Percentiles rank a stretch among this genome's conserved stretches.
Evolutionary conservation across 2,113 vertebrate species (phyloP).

Genomic region (Phocoena phocoena): DNA sequence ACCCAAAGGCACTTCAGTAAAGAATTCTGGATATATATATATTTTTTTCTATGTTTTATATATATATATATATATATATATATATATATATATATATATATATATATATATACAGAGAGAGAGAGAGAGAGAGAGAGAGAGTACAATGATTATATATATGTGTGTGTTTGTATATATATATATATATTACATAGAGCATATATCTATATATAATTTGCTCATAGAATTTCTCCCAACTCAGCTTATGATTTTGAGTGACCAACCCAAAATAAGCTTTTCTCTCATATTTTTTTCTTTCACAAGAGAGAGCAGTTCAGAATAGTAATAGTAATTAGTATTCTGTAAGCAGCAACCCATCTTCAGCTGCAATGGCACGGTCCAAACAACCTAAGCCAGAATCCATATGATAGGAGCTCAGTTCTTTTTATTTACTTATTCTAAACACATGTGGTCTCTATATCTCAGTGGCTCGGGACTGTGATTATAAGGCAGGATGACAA

Average conservation of each 20-base stretch:
- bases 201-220: neutral
- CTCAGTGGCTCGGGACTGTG: slow-evolving; percentile 5
- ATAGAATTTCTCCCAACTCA: slow-evolving; percentile 41
- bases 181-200: neutral
- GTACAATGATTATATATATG: neutral
- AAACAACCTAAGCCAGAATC: slow-evolving; percentile 65
- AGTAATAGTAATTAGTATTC: slow-evolving; percentile 71
- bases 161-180: neutral
- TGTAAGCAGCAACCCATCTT: slow-evolving; percentile 44
- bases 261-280: slow-evolving; percentile 62
- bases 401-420: slow-evolving; percentile 65
- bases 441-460: slow-evolving; percentile 62
- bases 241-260: slow-evolving; percentile 65
- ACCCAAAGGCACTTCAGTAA: neutral
- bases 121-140: too few species aligned
- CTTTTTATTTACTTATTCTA: slow-evolving; percentile 74
- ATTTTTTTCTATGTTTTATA: neutral
- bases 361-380: slow-evolving; percentile 64
- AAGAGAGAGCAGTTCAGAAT: slow-evolving; percentile 58
- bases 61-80: neutral
- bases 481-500: slow-evolving; percentile 57
- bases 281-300: slow-evolving; percentile 55
- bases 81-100: neutral
- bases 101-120: neutral
- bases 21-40: neutral